phyloP scores from a whole-genome alignment of 2,113 vertebrate species.

The Tamias sibiricus region DNA sequence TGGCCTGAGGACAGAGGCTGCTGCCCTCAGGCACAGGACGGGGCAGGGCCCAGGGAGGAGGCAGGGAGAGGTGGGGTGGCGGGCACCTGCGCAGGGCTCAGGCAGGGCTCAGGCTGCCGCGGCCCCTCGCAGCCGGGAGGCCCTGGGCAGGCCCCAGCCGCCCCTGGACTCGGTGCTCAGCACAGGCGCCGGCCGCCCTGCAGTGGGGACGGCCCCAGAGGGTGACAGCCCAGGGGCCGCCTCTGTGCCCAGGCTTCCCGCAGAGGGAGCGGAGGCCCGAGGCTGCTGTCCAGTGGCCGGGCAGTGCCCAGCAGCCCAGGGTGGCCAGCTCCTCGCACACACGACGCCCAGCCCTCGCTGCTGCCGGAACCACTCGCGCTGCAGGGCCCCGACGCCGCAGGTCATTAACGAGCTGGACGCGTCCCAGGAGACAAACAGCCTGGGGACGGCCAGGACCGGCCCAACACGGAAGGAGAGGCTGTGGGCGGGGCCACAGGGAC shows the following conservation, averaged over 20 bases:
- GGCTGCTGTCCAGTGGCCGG: too few relatives aligned
- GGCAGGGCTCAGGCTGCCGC: too few relatives aligned
- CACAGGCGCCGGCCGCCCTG: not conserved
- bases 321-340: too few relatives aligned
- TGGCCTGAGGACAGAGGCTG: not conserved
- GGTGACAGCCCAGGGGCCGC: too few relatives aligned
- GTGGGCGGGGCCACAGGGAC: not conserved
- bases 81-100: not conserved
- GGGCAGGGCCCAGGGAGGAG: not conserved
- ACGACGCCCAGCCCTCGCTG: not conserved
- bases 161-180: not conserved
- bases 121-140: too few relatives aligned
- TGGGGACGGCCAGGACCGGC: not conserved
- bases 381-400: too few relatives aligned
- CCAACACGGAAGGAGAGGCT: not conserved
- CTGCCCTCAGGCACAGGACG: not conserved
- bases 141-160: too few relatives aligned
- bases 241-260: not conserved
- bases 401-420: not conserved
- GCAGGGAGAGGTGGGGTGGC: not conserved
- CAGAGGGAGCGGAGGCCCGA: too few relatives aligned
- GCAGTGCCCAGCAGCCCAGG: too few relatives aligned
- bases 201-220: rapidly evolving
- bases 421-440: not conserved
- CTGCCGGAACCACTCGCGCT: not conserved